Conservation (phyloP, 2,888 invertebrate genomes). For the Drosophila suboccidentalis region DNA sequence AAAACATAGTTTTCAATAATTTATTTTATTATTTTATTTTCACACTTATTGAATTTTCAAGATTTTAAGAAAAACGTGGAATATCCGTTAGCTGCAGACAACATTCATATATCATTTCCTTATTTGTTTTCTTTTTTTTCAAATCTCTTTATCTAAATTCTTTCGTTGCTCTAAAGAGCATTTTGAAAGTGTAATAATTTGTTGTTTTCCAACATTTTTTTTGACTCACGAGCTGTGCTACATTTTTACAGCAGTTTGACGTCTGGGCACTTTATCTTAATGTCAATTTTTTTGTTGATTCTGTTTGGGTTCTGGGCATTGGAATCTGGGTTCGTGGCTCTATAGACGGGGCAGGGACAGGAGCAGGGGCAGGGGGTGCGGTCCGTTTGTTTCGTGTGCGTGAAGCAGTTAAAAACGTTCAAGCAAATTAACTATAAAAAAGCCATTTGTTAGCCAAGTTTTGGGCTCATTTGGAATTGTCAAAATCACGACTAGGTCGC, state of each 20-base stretch:
- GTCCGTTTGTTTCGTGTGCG: slow-evolving; percentile 54
- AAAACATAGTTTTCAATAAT: neutral
- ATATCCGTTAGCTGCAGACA: neutral
- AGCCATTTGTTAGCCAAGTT: slow-evolving; percentile 67
- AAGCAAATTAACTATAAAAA: slow-evolving; percentile 76
- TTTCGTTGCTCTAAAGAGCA: slow-evolving; percentile 2
- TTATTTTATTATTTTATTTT: neutral
- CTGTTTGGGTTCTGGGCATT: slow-evolving; percentile 34
- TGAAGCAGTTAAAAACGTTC: slow-evolving; percentile 77
- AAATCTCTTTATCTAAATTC: neutral
- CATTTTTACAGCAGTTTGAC: slow-evolving; percentile 54
- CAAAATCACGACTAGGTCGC: slow-evolving; percentile 69
- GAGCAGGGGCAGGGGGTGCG: slow-evolving; percentile 10
- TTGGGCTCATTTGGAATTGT: slow-evolving; percentile 55
- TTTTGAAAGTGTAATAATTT: slow-evolving; percentile 19
- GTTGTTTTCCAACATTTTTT: slow-evolving; percentile 2
- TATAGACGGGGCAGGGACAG: slow-evolving; percentile 3
- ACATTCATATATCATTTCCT: neutral
- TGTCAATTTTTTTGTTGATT: slow-evolving; percentile 60
- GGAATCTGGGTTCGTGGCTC: slow-evolving; percentile 17
- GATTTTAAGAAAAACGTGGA: neutral
- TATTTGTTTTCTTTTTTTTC: neutral
- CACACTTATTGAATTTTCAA: too few species aligned
- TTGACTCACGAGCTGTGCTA: slow-evolving; percentile 26
- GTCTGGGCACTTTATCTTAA: slow-evolving; percentile 74